These are phyloP conservation scores for Harmothoe impar DNA, from an alignment of 2,888 invertebrate species.

Conservation along the genomic window DNA sequence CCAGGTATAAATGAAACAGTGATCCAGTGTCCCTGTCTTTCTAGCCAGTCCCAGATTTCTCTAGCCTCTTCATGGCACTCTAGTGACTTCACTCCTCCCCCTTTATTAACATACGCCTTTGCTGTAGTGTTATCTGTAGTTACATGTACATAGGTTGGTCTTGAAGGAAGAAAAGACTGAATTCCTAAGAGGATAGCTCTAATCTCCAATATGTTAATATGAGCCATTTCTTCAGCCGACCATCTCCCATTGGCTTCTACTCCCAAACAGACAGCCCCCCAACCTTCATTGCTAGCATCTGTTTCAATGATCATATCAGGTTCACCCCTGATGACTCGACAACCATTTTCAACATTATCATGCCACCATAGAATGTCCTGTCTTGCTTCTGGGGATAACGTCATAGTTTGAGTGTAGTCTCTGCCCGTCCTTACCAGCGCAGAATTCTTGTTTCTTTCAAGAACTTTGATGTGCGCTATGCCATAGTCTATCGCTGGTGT, in stretches of 20 bases:
- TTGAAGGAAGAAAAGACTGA: neutral
- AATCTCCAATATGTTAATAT: neutral
- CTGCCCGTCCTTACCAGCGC: neutral
- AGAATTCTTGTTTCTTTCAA: slow-evolving; percentile 48
- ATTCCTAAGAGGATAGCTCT: neutral
- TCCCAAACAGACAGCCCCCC: neutral
- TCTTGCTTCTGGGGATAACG: neutral
- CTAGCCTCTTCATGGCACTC: neutral
- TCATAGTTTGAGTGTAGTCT: neutral
- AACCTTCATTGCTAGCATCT: neutral
- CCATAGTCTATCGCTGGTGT: slow-evolving; percentile 34
- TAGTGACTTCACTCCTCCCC: neutral
- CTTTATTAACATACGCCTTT: neutral
- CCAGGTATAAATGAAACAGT: neutral
- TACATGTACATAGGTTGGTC: neutral
- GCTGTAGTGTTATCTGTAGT: neutral
- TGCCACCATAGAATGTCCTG: neutral
- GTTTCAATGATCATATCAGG: neutral
- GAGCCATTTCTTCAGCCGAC: neutral
- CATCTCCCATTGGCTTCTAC: neutral
- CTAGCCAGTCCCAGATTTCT: neutral
- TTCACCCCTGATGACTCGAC: neutral
- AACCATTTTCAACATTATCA: neutral
- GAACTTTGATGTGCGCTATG: neutral
- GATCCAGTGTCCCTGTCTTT: neutral